Evolutionary conservation across 2,797 vertebrate species (phyloP), one percentile per base, ranked within the genome.

Genomic region (Gallinago solitaria): DNA sequence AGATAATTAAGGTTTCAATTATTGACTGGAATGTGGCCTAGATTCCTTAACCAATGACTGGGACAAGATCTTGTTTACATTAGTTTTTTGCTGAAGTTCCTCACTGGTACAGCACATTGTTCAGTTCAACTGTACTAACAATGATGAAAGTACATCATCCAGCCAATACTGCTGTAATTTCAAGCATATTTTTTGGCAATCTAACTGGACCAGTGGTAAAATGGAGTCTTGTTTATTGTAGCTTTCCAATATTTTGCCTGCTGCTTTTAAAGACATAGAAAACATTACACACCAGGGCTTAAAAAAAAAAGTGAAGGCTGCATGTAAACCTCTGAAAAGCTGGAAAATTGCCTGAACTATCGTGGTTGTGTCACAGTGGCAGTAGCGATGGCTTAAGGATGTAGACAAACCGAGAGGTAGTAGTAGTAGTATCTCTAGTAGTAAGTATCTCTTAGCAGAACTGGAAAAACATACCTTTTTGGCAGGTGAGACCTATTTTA

Each of bases 1-100:
- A 83, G 95, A 90, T 82, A 96, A 96, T 96, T 92, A 91, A 93
- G 21, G 12, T 90, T 94, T 95, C 83, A 89, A 80, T 92, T 87
- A 91, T 83, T 91, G 92, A 87, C 90, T 87, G 92, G 93, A 92
- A 93, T 71, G 57, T 4, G 10, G 48, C 78, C 95, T 92, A 67
- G 41, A 94, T 95, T 89, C 56, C 80, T 92, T 68, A 84, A 65
- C 64, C 61, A 71, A 82, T 75, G 68, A 74, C 74, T 77, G 60
- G 53, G 69, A 71, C 35, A 69, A 92, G 71, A 81, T 92, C 68
- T 77, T 93, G 61, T 85, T 93, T 91, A 91, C 57, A 35, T 45
- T 45, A 13, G 1, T 14, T 71, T 94, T 89, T 82, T 89, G 32
- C 27, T 89, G 1, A 82, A 76, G 63, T 69, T 91, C 74, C 51